Percentiles rank a stretch among this genome's conserved stretches.
Evolutionary conservation across 2,113 vertebrate genomes (phyloP).

Genomic region (Hypocryptadius cinnamomeus): DNA sequence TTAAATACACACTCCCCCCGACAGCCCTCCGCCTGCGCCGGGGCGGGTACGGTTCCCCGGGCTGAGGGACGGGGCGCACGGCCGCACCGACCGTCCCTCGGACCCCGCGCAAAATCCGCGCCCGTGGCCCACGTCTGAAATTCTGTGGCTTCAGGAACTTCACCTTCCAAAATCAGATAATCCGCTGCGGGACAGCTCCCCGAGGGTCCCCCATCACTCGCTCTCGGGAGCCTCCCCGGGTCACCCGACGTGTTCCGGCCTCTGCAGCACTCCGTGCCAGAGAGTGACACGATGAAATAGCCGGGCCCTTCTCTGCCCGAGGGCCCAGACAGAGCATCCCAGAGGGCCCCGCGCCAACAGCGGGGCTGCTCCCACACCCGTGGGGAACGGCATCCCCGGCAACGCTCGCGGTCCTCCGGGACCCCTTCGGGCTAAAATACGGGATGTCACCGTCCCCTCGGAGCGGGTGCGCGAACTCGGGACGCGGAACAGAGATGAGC

Average conservation of each 20-base stretch:
- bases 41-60: no score
- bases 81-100: no score
- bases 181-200: neutral
- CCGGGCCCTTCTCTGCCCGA: neutral
- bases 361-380: neutral
- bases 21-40: neutral
- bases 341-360: neutral
- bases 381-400: neutral
- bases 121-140: neutral
- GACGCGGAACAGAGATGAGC: rapidly evolving
- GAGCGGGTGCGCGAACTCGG: neutral
- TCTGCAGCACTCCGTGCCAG: neutral
- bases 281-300: neutral
- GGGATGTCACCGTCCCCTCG: neutral
- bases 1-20: neutral
- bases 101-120: neutral
- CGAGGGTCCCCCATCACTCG: neutral
- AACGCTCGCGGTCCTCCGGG: neutral
- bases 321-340: no score
- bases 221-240: neutral
- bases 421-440: neutral
- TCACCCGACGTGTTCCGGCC: neutral
- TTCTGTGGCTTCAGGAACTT: neutral
- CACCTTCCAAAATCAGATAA: neutral
- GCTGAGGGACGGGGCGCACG: neutral